A percentile compares a stretch with the other conserved stretches of the same genome.
Evolutionary conservation across 2,113 vertebrate genomes (phyloP).

Genomic region (Cyanoramphus novaezelandiae): DNA sequence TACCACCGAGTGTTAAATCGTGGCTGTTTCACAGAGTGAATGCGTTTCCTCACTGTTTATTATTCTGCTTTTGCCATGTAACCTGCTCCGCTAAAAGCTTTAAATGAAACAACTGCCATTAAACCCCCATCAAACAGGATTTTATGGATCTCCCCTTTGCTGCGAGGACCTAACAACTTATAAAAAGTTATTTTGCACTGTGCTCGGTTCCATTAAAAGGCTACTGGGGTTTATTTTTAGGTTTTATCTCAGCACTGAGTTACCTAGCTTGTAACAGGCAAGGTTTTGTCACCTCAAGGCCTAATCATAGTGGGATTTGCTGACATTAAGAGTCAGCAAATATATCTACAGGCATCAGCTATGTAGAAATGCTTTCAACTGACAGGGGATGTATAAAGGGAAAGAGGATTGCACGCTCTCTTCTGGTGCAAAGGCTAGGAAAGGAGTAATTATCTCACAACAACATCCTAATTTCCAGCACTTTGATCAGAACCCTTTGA

Average conservation of each 20-base stretch:
- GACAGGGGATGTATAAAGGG: background rate
- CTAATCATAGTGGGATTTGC: constrained; percentile 57
- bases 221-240: constrained; percentile 46
- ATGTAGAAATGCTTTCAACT: constrained; percentile 27
- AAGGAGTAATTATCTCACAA: constrained; percentile 50
- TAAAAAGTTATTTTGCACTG: constrained; percentile 40
- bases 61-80: constrained; percentile 17
- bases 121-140: constrained; percentile 39
- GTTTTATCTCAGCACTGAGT: constrained; percentile 48
- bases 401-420: background rate
- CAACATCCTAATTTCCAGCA: constrained; percentile 56
- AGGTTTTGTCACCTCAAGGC: constrained; percentile 58
- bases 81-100: constrained; percentile 42
- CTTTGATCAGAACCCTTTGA: constrained; percentile 54
- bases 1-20: background rate
- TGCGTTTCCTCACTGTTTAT: constrained; percentile 9
- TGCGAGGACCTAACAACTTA: background rate
- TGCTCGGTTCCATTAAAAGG: constrained; percentile 34
- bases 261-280: constrained; percentile 46
- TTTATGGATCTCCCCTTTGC: constrained; percentile 44
- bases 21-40: background rate
- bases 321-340: constrained; percentile 63
- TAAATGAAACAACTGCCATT: constrained; percentile 45
- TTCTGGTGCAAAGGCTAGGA: background rate
- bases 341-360: constrained; percentile 43